Evolutionary conservation across 2,113 vertebrate species (phyloP), one percentile per base, ranked within the genome.

Genomic region (Scomber scombrus): DNA sequence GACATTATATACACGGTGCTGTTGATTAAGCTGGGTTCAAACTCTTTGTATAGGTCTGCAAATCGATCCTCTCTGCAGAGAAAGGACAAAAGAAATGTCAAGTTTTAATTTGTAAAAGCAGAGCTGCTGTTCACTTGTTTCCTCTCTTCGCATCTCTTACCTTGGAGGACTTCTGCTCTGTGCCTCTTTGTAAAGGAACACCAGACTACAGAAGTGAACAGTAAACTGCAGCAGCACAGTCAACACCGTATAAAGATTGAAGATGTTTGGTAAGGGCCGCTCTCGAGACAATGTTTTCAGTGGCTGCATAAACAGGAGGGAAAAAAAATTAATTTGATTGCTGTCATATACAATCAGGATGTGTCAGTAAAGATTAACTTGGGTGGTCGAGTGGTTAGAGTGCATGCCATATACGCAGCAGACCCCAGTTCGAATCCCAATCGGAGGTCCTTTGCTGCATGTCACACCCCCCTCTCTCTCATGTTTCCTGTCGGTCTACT

Each of bases 1-100:
- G 98, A 97, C 97, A 99, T 99, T 84, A 99, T 98, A 87, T 99
- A 99, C 52, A 99, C 97, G 0, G 98, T 99, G 93, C 98, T 99
- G 95, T 99, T 99, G 58, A 99, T 97, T 15, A 99, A 92, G 84
- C 95, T 98, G 0, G 98, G 98, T 93, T 98, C 98, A 82, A 99
- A 99, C 62, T 98, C 98, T 92, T 97, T 98, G 91, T 97, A 97
- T 18, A 99, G 91, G 75, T 99, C 97, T 82, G 95, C 98, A 89
- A 99, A 99, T 46, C 91, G 94, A 21, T 97, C 97, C 90, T 79
- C 83, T 85, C 97, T 98, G 67, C 60, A 83, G 9, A 88, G 14
- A 72, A n/a, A 62, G 3, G 11, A 23, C 0, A 69, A 75, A n/a
- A 52, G 6, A 45, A 61, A 52, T 18, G 23, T 76, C 34, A 73